These are phyloP conservation scores for Temnothorax unifasciatus DNA, from an alignment of 2,888 invertebrate genomes.

Conservation along the genomic window DNA sequence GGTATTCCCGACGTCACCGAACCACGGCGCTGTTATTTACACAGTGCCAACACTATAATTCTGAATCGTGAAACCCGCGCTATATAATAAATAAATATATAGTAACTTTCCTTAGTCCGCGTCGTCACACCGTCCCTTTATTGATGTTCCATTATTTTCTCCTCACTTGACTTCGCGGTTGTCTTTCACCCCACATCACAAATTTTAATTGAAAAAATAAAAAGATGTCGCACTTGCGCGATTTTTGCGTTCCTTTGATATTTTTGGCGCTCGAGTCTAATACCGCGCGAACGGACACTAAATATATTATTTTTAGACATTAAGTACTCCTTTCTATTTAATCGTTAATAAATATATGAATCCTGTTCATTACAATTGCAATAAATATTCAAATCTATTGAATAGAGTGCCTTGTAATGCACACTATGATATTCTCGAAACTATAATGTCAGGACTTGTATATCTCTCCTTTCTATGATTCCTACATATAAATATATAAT, in stretches of 20 bases:
- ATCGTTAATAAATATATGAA: neutral
- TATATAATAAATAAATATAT: conserved; percentile 44
- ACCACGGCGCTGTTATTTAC: conserved; percentile 89
- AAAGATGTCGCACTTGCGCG: neutral
- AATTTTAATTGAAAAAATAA: conserved; percentile 14
- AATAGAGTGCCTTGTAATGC: neutral
- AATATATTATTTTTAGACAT: neutral
- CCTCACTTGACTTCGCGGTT: neutral
- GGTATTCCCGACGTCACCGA: conserved; percentile 92
- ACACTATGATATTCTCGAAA: neutral
- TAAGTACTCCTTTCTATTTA: neutral
- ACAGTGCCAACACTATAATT: conserved; percentile 30
- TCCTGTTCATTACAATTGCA: neutral
- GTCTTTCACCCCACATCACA: neutral
- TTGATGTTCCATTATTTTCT: conserved; percentile 46
- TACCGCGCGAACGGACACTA: neutral
- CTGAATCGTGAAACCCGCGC: conserved; percentile 11
- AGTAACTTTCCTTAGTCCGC: neutral
- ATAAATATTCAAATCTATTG: neutral
- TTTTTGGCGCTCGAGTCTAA: neutral
- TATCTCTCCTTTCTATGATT: neutral
- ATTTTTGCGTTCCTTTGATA: neutral
- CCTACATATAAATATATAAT: neutral
- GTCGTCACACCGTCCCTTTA: conserved; percentile 12
- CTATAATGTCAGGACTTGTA: neutral